A percentile compares a stretch with the other conserved stretches of the same genome.
Conservation (phyloP, 2,888 invertebrate genomes). For the Caenorhabditis sp. region DNA sequence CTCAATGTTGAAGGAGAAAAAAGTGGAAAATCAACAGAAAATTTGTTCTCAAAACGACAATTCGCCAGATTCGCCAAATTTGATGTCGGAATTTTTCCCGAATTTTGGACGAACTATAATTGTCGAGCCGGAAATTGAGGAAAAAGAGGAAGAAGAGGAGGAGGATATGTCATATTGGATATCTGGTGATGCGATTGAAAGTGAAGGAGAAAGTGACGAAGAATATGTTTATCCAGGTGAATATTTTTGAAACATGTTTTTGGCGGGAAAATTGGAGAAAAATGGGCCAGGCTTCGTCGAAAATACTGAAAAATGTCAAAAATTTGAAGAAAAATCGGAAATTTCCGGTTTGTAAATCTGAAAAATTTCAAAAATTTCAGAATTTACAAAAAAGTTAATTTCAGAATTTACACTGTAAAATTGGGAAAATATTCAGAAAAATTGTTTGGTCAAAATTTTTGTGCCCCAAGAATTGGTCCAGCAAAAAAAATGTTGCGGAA, state of each 20-base stretch:
- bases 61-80: neutral
- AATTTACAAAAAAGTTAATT: no score
- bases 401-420: no score
- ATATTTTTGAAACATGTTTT: neutral
- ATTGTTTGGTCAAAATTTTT: no score
- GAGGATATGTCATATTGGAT: conserved; percentile 10
- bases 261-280: neutral
- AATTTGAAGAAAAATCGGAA: neutral
- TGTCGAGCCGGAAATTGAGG: neutral
- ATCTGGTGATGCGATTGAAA: neutral
- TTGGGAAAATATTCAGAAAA: no score
- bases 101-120: neutral
- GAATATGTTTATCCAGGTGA: neutral
- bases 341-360: no score
- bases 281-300: neutral
- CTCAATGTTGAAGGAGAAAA: no score
- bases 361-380: no score
- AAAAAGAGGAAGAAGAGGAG: conserved; percentile 14
- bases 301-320: neutral
- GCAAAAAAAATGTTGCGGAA: no score
- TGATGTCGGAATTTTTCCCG: conserved; percentile 23
- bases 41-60: no score
- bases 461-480: no score
- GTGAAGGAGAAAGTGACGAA: neutral
- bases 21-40: neutral